Percentiles rank a stretch among this genome's conserved stretches.
Conservation (phyloP, 2,888 invertebrate species). For the Pyrgus malvae region DNA sequence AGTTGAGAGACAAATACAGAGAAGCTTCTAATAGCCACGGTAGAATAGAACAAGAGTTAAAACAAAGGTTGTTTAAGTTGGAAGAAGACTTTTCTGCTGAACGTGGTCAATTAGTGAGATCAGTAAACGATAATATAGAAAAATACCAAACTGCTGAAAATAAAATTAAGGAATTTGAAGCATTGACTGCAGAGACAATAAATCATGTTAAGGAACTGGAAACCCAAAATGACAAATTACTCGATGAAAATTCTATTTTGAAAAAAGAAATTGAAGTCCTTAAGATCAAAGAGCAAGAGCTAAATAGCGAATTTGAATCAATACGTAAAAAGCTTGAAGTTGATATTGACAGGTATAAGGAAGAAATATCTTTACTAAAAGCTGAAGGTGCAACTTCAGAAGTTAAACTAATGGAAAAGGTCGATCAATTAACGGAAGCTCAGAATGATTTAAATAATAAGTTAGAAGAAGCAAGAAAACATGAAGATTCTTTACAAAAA, state of each 20-base stretch:
- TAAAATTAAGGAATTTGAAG: constrained; percentile 62
- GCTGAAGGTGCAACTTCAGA: constrained; percentile 70
- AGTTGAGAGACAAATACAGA: constrained; percentile 71
- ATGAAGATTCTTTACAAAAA: constrained; percentile 75
- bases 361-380: constrained; percentile 68
- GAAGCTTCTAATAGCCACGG: constrained; percentile 68
- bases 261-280: constrained; percentile 66
- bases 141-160: constrained; percentile 59
- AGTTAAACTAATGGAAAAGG: constrained; percentile 73
- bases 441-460: constrained; percentile 75
- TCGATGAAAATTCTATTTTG: constrained; percentile 69
- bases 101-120: constrained; percentile 59
- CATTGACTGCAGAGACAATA: constrained; percentile 47
- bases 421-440: constrained; percentile 72
- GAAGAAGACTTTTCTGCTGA: constrained; percentile 67
- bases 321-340: constrained; percentile 66
- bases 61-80: constrained; percentile 70
- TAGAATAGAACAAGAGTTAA: constrained; percentile 71
- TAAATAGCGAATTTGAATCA: constrained; percentile 58
- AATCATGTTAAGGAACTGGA: constrained; percentile 56
- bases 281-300: constrained; percentile 64
- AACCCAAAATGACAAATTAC: constrained; percentile 57
- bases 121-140: constrained; percentile 61
- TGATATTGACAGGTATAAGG: constrained; percentile 72
- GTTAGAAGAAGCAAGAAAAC: constrained; percentile 71